Conservation (phyloP, 2,797 vertebrate species). For the Tinamus major region DNA sequence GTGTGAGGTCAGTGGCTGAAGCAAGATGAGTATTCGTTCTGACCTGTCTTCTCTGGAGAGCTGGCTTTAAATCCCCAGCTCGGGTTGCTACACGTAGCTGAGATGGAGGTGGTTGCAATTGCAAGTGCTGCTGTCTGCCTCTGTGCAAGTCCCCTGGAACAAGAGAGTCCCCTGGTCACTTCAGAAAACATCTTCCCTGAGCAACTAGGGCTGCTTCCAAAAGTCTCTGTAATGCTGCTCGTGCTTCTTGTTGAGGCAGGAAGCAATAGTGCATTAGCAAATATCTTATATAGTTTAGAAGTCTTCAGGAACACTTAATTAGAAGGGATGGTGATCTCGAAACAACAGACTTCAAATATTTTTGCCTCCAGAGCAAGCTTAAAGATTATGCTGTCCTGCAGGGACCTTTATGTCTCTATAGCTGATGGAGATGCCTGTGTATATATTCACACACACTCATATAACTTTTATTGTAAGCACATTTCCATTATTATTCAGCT, state of each 20-base stretch:
- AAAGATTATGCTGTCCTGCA: not conserved
- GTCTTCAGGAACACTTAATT: slow-evolving; percentile 13
- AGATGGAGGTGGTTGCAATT: not conserved
- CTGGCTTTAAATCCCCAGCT: not conserved
- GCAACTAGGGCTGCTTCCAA: not conserved
- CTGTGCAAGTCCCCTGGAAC: not conserved
- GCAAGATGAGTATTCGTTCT: not conserved
- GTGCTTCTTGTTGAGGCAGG: not conserved
- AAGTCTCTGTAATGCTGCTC: not conserved
- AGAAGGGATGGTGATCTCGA: slow-evolving; percentile 67
- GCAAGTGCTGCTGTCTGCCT: not conserved
- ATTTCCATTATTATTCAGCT: not conserved
- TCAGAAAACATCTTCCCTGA: not conserved
- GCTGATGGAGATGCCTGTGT: not conserved
- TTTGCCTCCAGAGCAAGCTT: slow-evolving; percentile 27
- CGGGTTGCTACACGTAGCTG: fast-evolving
- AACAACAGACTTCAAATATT: slow-evolving; percentile 10
- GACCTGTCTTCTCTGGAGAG: not conserved
- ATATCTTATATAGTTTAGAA: slow-evolving; percentile 18
- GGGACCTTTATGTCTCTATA: not conserved
- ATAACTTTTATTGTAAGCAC: not conserved
- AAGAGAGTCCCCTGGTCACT: not conserved
- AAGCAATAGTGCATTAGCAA: not conserved
- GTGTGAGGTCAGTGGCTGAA: not conserved
- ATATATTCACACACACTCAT: too few relatives aligned